Evolutionary conservation across 2,113 vertebrate species (phyloP).

Genomic region (Triplophysa dalaica): DNA sequence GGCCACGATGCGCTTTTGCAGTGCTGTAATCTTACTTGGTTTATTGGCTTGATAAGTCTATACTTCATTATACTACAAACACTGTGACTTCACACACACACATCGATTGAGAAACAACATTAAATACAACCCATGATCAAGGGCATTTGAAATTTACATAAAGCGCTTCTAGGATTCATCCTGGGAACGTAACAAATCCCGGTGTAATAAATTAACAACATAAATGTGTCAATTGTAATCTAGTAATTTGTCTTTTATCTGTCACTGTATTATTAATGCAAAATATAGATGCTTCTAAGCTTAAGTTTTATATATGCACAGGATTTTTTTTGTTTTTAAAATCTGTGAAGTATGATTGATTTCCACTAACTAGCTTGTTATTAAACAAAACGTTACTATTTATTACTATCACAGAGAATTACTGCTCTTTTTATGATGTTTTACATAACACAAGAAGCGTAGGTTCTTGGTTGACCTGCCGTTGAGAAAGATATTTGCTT

Average conservation of each 20-base stretch:
- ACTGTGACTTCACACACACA: not conserved
- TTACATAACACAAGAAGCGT: not conserved
- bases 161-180: constrained; percentile 24
- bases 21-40: not conserved
- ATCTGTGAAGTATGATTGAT: not conserved
- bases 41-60: constrained; percentile 22
- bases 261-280: not conserved
- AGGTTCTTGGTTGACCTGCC: not conserved
- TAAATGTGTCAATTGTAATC: constrained; percentile 16
- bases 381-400: too few species aligned
- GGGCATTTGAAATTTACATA: constrained; percentile 10
- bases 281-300: not conserved
- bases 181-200: not conserved
- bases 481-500: constrained; percentile 5
- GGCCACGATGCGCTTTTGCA: not conserved
- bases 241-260: not conserved
- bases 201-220: constrained; percentile 19
- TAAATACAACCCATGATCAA: not conserved
- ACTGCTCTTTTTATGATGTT: not conserved
- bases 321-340: not conserved
- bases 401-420: too few species aligned
- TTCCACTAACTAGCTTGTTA: constrained; percentile 11
- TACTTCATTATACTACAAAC: constrained; percentile 9
- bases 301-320: not conserved
- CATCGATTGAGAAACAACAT: not conserved